Evolutionary conservation across 2,113 vertebrate genomes (phyloP).

Genomic region (Megaleporinus macrocephalus): DNA sequence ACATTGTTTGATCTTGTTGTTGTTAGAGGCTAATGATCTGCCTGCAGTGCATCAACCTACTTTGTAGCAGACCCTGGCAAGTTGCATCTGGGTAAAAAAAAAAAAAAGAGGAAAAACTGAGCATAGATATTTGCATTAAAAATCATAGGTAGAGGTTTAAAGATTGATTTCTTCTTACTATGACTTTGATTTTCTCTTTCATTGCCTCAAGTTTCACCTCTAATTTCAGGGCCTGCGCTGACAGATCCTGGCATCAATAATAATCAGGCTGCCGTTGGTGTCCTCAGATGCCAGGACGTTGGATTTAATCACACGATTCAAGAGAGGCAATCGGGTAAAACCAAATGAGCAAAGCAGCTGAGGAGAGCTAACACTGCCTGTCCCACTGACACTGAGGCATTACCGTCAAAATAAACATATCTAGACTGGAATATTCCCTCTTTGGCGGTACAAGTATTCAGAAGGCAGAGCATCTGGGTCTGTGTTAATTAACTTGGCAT

Average conservation of each 20-base stretch:
- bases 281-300: slow-evolving; percentile 47
- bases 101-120: too few relatives aligned
- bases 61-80: slow-evolving; percentile 33
- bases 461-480: slow-evolving; percentile 70
- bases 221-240: slow-evolving; percentile 43
- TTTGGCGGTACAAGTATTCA: slow-evolving; percentile 58
- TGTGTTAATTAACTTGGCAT: slow-evolving; percentile 81
- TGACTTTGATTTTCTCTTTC: slow-evolving; percentile 38
- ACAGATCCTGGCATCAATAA: slow-evolving; percentile 44
- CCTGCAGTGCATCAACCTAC: slow-evolving; percentile 5
- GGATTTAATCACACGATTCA: slow-evolving; percentile 66
- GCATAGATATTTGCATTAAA: neutral
- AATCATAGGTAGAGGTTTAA: slow-evolving; percentile 23
- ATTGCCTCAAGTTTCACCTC: slow-evolving; percentile 34
- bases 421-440: slow-evolving; percentile 58
- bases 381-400: slow-evolving; percentile 64
- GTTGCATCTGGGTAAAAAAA: too few relatives aligned
- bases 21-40: slow-evolving; percentile 28
- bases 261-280: slow-evolving; percentile 42
- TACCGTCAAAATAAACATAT: slow-evolving; percentile 63
- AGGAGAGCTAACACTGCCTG: slow-evolving; percentile 56
- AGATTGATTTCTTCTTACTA: slow-evolving; percentile 14
- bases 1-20: slow-evolving; percentile 2
- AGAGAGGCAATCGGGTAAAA: slow-evolving; percentile 58
- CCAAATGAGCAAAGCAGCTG: slow-evolving; percentile 66